A percentile compares a stretch with the other conserved stretches of the same genome.
Evolutionary conservation across 2,888 invertebrate genomes (phyloP).

Genomic region (Leuctra nigra): DNA sequence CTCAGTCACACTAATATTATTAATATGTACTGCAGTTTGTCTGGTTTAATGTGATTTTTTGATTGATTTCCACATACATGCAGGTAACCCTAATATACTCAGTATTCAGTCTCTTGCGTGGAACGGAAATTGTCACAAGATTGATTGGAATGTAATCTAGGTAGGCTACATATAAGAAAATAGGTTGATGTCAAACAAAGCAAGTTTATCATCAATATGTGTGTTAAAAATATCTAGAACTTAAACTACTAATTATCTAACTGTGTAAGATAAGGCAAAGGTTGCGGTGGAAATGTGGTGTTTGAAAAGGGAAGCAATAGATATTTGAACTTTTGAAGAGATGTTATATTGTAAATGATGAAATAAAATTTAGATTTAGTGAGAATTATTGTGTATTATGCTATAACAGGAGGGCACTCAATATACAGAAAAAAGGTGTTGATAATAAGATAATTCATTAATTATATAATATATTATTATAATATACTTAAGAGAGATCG

Average conservation of each 20-base stretch:
- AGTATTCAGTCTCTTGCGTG: conserved; percentile 14
- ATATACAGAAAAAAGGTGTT: conserved; percentile 7
- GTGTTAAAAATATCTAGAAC: conserved; percentile 1
- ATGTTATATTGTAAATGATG: conserved; percentile 17
- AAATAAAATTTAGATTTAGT: conserved; percentile 16
- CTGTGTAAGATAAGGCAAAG: conserved; percentile 5
- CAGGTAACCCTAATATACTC: conserved; percentile 16
- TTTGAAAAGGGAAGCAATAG: conserved; percentile 14
- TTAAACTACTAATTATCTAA: neutral
- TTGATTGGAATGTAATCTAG: no score
- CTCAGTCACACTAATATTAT: conserved; percentile 2
- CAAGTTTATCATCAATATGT: conserved; percentile 12
- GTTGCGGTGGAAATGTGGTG: conserved; percentile 5
- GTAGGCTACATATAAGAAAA: neutral
- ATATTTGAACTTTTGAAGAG: conserved; percentile 16
- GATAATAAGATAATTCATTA: conserved; percentile 14
- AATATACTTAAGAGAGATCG: neutral
- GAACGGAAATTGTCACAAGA: neutral
- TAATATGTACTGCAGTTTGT: neutral
- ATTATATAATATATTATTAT: conserved; percentile 11
- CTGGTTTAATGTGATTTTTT: neutral
- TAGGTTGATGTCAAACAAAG: neutral
- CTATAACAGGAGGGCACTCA: conserved; percentile 7
- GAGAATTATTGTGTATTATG: conserved; percentile 7
- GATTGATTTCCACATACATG: neutral